A percentile compares a stretch with the other conserved stretches of the same genome.
Evolutionary conservation across 2,888 invertebrate species (phyloP).

Genomic region (Ethmia dodecea): DNA sequence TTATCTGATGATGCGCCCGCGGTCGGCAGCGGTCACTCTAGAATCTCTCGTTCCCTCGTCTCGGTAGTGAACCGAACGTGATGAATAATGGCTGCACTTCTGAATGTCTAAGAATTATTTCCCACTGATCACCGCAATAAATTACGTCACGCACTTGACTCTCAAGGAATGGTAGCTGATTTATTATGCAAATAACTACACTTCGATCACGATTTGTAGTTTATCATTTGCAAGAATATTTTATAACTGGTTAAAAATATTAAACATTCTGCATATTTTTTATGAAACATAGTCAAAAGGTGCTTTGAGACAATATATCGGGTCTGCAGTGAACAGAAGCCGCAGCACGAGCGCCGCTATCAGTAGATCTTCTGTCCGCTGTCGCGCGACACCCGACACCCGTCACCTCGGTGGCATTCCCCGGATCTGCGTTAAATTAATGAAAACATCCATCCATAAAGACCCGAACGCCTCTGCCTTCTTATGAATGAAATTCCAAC

Average conservation of each 20-base stretch:
- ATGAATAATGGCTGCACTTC: conserved; percentile 59
- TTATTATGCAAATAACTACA: conserved; percentile 53
- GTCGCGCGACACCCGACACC: conserved; percentile 53
- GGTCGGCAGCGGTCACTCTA: conserved; percentile 20
- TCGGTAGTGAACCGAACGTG: too few relatives aligned
- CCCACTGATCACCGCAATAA: conserved; percentile 59
- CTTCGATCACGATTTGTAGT: conserved; percentile 46
- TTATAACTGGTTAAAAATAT: too few relatives aligned
- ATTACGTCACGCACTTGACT: conserved; percentile 64
- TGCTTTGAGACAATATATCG: background rate
- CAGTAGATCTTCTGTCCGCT: conserved; percentile 45
- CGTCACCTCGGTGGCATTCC: conserved; percentile 62
- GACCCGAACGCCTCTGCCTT: conserved; percentile 75
- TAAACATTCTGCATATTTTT: too few relatives aligned
- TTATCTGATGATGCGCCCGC: conserved; percentile 60
- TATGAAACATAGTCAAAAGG: too few relatives aligned
- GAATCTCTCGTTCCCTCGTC: conserved; percentile 31
- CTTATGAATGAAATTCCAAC: conserved; percentile 79
- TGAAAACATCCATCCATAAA: conserved; percentile 76
- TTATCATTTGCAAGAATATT: too few relatives aligned
- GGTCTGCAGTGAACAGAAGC: conserved; percentile 42
- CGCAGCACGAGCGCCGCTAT: conserved; percentile 50
- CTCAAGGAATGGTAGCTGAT: conserved; percentile 49
- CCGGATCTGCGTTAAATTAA: conserved; percentile 69
- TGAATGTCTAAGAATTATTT: conserved; percentile 59